Conservation (phyloP, 2,113 vertebrate species). For the Macrotis lagotis region DNA sequence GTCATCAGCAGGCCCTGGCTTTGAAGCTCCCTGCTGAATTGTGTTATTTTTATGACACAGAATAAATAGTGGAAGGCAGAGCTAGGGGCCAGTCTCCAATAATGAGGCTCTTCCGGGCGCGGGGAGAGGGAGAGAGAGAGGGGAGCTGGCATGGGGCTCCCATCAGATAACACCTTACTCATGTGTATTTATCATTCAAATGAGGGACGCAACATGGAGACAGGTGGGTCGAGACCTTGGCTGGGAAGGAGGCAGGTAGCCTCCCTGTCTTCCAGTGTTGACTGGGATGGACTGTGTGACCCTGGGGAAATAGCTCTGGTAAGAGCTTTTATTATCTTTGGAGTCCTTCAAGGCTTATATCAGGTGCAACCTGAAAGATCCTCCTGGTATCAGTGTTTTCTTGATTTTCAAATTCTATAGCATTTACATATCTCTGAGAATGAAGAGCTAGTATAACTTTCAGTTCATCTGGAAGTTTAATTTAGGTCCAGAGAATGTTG, state of each 20-base stretch:
- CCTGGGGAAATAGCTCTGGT: not conserved
- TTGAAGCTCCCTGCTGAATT: slow-evolving; percentile 53
- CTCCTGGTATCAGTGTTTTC: not conserved
- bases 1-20: slow-evolving; percentile 6
- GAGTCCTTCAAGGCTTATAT: not conserved
- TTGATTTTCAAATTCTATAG: not conserved
- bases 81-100: slow-evolving; percentile 4
- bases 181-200: slow-evolving; percentile 19
- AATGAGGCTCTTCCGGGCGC: slow-evolving; percentile 54
- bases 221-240: not conserved
- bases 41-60: slow-evolving; percentile 44
- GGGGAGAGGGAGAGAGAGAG: not conserved
- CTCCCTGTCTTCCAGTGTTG: not conserved
- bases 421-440: not conserved
- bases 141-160: slow-evolving; percentile 27
- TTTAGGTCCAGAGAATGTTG: not conserved
- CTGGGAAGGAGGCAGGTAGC: not conserved
- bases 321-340: not conserved
- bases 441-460: not conserved
- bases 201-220: slow-evolving; percentile 23
- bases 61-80: slow-evolving; percentile 1
- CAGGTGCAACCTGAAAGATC: not conserved
- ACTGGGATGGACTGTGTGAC: not conserved
- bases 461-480: not conserved
- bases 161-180: slow-evolving; percentile 47